Conservation (phyloP, 2,888 invertebrate species). For the Drosophila paranaensis region DNA sequence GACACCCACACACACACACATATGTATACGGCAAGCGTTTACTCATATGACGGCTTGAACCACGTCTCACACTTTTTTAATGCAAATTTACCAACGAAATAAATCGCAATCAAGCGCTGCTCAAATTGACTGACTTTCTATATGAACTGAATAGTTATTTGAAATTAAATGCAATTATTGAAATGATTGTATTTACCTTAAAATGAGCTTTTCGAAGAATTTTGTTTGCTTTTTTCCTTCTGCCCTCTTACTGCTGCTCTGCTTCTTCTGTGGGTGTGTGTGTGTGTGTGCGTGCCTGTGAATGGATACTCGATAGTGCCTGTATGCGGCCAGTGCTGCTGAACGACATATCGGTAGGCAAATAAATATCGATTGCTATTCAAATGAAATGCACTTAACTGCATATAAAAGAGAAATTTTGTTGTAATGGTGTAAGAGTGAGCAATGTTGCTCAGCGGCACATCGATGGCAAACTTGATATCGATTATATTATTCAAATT, state of each 20-base stretch:
- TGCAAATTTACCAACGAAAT: constrained; percentile 2
- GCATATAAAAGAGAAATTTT: not conserved
- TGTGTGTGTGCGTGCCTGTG: constrained; percentile 20
- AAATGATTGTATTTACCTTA: constrained; percentile 42
- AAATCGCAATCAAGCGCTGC: not conserved
- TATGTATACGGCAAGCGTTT: constrained; percentile 22
- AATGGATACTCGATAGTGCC: constrained; percentile 15
- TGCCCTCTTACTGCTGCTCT: constrained; percentile 34
- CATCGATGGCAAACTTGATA: constrained; percentile 4
- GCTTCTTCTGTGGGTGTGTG: constrained; percentile 29
- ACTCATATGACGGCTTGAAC: constrained; percentile 56
- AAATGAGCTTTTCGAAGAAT: constrained; percentile 45
- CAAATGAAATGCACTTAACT: not conserved
- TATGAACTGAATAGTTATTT: not conserved
- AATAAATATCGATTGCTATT: constrained; percentile 31
- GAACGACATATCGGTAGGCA: constrained; percentile 36
- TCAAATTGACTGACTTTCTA: not conserved
- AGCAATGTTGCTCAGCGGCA: constrained; percentile 4
- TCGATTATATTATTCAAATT: constrained; percentile 51
- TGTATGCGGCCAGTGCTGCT: constrained; percentile 40
- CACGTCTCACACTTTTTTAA: constrained; percentile 51
- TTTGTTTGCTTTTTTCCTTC: constrained; percentile 49
- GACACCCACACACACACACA: constrained; percentile 11
- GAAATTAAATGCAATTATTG: constrained; percentile 2
- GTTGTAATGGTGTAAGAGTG: not conserved